phyloP scores from a whole-genome alignment of 2,888 invertebrate genomes.

The Dasysyrphus albostriatus region DNA sequence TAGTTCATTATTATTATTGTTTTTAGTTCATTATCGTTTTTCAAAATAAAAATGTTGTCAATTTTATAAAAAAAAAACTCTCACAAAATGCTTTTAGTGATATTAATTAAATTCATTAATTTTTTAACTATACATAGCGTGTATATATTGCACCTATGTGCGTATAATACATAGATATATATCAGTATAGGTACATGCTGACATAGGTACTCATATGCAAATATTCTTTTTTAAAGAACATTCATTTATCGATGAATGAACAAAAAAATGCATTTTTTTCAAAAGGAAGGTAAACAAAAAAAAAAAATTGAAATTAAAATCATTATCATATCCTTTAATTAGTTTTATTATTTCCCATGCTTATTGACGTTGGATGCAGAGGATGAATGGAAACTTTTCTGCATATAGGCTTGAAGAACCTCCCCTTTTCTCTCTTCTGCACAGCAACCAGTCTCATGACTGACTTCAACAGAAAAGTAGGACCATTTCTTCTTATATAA shows the following conservation, averaged over 20 bases:
- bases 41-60: background rate
- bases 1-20: background rate
- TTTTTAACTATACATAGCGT: background rate
- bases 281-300: constrained; percentile 5
- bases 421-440: background rate
- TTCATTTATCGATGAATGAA: background rate
- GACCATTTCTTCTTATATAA: background rate
- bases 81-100: constrained; percentile 6
- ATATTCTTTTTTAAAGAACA: background rate
- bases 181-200: background rate
- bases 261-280: constrained; percentile 1
- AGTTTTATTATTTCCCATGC: constrained; percentile 29
- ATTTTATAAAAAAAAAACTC: constrained; percentile 8
- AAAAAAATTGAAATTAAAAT: background rate
- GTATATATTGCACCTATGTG: too few relatives aligned
- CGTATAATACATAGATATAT: too few relatives aligned
- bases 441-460: background rate
- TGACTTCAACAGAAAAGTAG: constrained; percentile 5
- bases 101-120: constrained; percentile 37
- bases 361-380: constrained; percentile 24
- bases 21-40: constrained; percentile 9
- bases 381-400: background rate
- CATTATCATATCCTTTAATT: constrained; percentile 36
- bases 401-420: background rate
- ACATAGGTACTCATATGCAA: background rate